Evolutionary conservation across 2,797 vertebrate species (phyloP), one percentile per base, ranked within the genome.

Genomic region (Remorina albescens): DNA sequence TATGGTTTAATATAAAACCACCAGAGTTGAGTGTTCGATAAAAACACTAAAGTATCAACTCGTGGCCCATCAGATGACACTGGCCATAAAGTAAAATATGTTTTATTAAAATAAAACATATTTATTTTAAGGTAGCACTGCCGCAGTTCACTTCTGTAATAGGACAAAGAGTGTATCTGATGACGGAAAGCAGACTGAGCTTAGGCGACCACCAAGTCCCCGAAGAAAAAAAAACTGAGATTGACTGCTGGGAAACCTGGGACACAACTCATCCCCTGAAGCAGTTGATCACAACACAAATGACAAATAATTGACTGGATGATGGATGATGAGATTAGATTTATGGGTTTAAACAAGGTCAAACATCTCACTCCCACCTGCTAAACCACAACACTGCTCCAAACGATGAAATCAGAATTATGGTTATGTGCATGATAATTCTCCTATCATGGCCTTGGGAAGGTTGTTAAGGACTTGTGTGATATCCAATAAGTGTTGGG

Each of bases 231-330:
- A 87, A 89, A 87, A 74, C 82, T 73, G 86, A 86, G 86, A 91
- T 86, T 87, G 86, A 88, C 84, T 90, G 85, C 64, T 85, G 74
- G 84, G 62, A 81, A 84, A 84, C 72, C 77, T 71, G 85, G 88
- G 89, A 88, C 84, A 88, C 86, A 88, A 86, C 76, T 89, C 89
- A 87, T 85, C 84, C 89, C 88, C 88, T 34, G 64, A 74, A 91
- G 92, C 91, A 82, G 82, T 91, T 92, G 91, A 94, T 94, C 93
- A 92, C 86, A 82, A 85, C 87, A 90, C 89, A 92, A 93, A 93
- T 92, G 88, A 94, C 93, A 93, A 90, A 92, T 93, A 93, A 93
- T 92, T 93, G 93, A 93, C 89, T 91, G 82, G 88, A 91, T 93
- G 93, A 94, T 92, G 89, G 88, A 93, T 90, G 90, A 92, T 80